phyloP scores from a whole-genome alignment of 2,797 vertebrate genomes.

The Eupleurogrammus muticus region DNA sequence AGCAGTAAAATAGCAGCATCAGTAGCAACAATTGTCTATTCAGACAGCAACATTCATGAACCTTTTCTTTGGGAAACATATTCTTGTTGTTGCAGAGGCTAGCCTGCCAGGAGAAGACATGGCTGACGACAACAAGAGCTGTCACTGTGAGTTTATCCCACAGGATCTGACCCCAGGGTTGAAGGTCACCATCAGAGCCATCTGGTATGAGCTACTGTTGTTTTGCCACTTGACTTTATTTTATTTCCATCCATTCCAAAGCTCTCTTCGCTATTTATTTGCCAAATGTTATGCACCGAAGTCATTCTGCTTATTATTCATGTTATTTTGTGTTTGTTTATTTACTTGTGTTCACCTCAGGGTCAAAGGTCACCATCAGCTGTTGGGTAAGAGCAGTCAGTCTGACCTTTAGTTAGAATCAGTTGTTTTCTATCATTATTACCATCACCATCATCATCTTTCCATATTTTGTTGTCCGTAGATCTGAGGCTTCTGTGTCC shows the following conservation, averaged over 20 bases:
- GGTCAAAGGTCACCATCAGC: constrained; percentile 74
- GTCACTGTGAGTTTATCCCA: constrained; percentile 95
- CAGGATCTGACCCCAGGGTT: constrained; percentile 95
- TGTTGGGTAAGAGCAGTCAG: constrained; percentile 75
- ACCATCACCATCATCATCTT: background rate
- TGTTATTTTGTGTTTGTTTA: constrained; percentile 49
- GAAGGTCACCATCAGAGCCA: constrained; percentile 96
- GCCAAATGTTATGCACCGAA: constrained; percentile 46
- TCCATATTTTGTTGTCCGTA: background rate
- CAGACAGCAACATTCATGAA: no score
- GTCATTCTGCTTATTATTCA: constrained; percentile 70
- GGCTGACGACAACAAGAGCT: constrained; percentile 96
- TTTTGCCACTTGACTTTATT: constrained; percentile 4
- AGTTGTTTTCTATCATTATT: constrained; percentile 36
- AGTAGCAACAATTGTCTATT: no score
- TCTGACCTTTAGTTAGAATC: constrained; percentile 59
- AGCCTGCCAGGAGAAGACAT: constrained; percentile 95
- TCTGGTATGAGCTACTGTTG: constrained; percentile 88
- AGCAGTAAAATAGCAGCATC: no score
- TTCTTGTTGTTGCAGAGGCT: constrained; percentile 84
- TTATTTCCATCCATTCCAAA: constrained; percentile 33
- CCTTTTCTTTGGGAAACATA: background rate
- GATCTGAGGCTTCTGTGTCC: no score
- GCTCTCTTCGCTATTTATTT: constrained; percentile 64
- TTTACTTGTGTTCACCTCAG: constrained; percentile 76